These are phyloP conservation scores for Callyntrura sp. DNA, from an alignment of 2,888 invertebrate species.

Conservation along the genomic window DNA sequence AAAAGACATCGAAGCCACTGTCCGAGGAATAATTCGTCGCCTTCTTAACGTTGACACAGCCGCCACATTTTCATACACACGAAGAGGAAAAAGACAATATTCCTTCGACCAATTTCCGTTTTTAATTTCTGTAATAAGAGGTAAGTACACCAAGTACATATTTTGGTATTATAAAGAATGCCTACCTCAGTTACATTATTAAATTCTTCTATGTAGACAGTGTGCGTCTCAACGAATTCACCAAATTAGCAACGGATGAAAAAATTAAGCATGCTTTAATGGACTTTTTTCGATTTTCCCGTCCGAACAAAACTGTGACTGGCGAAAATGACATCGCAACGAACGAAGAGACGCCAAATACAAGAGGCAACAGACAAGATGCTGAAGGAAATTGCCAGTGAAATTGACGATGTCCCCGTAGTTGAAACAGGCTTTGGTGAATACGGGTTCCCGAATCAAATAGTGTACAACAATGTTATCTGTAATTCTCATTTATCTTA, in stretches of 20 bases:
- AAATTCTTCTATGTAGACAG: no score
- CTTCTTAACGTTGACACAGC: not conserved
- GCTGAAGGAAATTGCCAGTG: not conserved
- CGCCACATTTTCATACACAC: not conserved
- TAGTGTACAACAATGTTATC: no score
- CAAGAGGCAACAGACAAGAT: not conserved
- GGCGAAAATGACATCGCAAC: not conserved
- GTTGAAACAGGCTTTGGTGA: no score
- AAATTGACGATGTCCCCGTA: no score
- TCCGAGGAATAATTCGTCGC: not conserved
- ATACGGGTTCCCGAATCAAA: no score
- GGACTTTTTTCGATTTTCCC: conserved; percentile 12
- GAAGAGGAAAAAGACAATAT: not conserved
- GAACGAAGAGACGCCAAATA: not conserved
- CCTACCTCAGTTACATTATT: no score
- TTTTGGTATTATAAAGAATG: no score
- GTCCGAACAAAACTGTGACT: no score
- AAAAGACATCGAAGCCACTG: not conserved
- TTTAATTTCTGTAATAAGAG: not conserved
- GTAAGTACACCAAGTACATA: not conserved
- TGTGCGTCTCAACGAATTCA: not conserved
- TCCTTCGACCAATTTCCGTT: not conserved
- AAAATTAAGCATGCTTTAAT: not conserved
- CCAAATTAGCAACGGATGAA: not conserved
- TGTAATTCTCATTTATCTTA: no score